Base-by-base conservation (phyloP, 2,888 invertebrate species). In the Aproaerema taeniolella region DNA sequence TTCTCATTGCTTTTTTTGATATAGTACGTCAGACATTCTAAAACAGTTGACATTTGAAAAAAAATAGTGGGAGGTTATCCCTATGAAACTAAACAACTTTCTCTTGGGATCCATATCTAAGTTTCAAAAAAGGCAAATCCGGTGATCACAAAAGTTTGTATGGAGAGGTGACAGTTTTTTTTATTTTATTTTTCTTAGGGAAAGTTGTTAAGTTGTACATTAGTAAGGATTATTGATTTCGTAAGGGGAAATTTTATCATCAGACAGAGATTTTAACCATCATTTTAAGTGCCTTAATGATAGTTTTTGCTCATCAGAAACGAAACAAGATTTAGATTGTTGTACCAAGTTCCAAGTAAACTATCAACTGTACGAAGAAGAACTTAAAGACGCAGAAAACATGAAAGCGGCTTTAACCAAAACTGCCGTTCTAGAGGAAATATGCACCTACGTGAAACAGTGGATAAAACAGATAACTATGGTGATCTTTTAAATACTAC, bases 401-500 rank as follows among this genome's bases (percentile, higher is more conserved):
- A 88, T 93, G 62, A 88, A 89, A 55, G 54, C 59, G 0, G 89
- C 88, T 11, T 82, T 91, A 2, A 89, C 87, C 13, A 89, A 91
- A 56, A 87, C 89, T 0, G 78, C 88, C 20, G 88, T 91, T 13
- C 85, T 93, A 5, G 75, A 86, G 46, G 81, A 88, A 58, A 89
- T 92, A 1, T 93, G 94, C 60, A 68, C 83, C 2, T 89, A 75
- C 52, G 91, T 93, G 2, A 87, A 88, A 41, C 80, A 87, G 45
- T 94, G 94, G 94, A 85, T 90, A 45, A 91, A 89, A 54, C 89
- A 90, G 59, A 92, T 94, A 52, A 91, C 93, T 65, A 89, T 89
- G 74, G 93, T 93, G 65, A 70, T 20, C 1, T 16, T 16, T 10
- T 16, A n/a, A 26, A n/a, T 9, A 26, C n/a, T 8, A 20, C n/a